Evolutionary conservation across 2,113 vertebrate genomes (phyloP).

Genomic region (Morone saxatilis): DNA sequence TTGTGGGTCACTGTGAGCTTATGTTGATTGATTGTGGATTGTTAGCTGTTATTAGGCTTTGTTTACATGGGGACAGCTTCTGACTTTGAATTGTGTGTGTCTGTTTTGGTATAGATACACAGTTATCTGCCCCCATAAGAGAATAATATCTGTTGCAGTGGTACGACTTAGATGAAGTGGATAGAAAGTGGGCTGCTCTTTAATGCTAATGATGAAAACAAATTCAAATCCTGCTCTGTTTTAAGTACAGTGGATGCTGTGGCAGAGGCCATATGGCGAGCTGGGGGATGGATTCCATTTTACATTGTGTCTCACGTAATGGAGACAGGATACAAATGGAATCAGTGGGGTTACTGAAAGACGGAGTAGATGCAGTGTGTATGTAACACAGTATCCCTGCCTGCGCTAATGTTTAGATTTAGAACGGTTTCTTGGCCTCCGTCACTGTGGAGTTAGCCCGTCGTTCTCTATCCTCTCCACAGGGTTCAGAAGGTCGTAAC

Average conservation of each 20-base stretch:
- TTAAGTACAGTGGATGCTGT: conserved; percentile 48
- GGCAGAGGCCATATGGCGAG: conserved; percentile 49
- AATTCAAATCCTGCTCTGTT: conserved; percentile 43
- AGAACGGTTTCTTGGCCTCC: conserved; percentile 46
- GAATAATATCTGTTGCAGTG: conserved; percentile 16
- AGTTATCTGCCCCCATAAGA: conserved; percentile 7
- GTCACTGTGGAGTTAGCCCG: conserved; percentile 36
- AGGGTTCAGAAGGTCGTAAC: conserved; percentile 68
- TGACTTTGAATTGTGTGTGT: conserved; percentile 38
- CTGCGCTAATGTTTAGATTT: conserved; percentile 65
- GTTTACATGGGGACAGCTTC: not conserved
- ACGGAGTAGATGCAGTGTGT: conserved; percentile 49
- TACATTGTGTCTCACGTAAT: conserved; percentile 63
- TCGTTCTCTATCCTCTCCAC: conserved; percentile 59
- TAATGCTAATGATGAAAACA: conserved; percentile 53
- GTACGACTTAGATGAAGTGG: conserved; percentile 39
- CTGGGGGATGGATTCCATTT: conserved; percentile 66
- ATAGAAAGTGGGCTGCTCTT: conserved; percentile 38
- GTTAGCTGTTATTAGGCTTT: conserved; percentile 5
- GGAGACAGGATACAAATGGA: conserved; percentile 70
- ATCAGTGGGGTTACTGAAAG: conserved; percentile 62
- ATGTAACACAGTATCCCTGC: conserved; percentile 41
- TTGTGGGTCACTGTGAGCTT: not conserved
- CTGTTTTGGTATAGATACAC: conserved; percentile 2
- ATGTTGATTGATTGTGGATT: conserved; percentile 12